Evolutionary conservation across 2,888 invertebrate genomes (phyloP), one percentile per base, ranked within the genome.

Genomic region (Beris chalybata): DNA sequence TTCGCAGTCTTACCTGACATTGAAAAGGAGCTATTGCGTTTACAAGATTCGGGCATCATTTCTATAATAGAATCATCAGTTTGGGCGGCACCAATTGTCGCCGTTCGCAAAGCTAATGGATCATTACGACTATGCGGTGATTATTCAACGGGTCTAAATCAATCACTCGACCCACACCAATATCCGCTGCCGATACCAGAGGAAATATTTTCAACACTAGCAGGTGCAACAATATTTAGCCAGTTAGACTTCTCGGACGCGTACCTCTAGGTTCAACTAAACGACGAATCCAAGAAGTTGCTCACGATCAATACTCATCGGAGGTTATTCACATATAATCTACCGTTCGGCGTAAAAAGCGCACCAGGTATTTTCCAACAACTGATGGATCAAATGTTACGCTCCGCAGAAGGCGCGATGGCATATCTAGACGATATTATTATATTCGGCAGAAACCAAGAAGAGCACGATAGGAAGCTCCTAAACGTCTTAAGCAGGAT

Each of bases 21-120:
- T 2, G 55, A 55, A 3, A 31, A 55, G 7, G 38, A 55, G n/a
- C 31, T 55, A 1, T n/a, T 31, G 12, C 30, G 55, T 2, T 9
- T 55, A 31, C 55, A 30, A 55, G 7, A 55, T 1, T 13, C 6
- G 7, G 52, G 29, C 5, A 52, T 52, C 5, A 52, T 52, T 22
- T 22, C 52, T 32, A 4, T 32, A 12, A 13, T 11, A 12, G n/a
- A 32, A 9, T 55, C 31, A 12, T 31, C 31, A 12, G 15, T 5
- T 5, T 73, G 70, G 70, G 68, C 71, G 7, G 70, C 72, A 38
- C 71, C 71, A 6, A 70, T 73, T 32, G 70, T 71, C 6, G 67
- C 65, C 1, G 66, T 70, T 5, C 64, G 54, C 44, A 73, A 71
- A 32, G 47, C 66, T 32, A 69, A 69, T 2, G 72, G 70, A 4